A percentile compares a stretch with the other conserved stretches of the same genome.
These are phyloP conservation scores for Hydropsyche betteni DNA, from an alignment of 2,888 invertebrate genomes.

Conservation along the genomic window DNA sequence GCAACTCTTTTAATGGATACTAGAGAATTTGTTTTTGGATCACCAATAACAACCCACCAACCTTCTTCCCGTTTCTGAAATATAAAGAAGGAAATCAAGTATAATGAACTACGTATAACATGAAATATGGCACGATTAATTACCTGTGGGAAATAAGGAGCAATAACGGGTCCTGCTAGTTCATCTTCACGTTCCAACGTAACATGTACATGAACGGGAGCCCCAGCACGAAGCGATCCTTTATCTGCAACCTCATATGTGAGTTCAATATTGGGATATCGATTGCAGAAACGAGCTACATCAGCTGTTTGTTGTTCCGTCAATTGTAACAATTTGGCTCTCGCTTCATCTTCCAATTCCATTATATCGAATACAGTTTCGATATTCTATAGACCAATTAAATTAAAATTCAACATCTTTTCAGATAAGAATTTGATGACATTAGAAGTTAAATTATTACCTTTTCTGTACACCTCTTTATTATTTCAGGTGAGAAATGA, in stretches of 20 bases:
- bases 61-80: conserved; percentile 87
- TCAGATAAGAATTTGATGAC: neutral
- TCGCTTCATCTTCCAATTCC: conserved; percentile 93
- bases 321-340: conserved; percentile 80
- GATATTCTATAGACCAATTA: conserved; percentile 65
- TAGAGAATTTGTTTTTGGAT: conserved; percentile 91
- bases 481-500: conserved; percentile 88
- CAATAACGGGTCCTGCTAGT: conserved; percentile 94
- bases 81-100: too few species aligned
- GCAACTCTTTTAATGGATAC: conserved; percentile 97
- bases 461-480: conserved; percentile 92
- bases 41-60: conserved; percentile 99
- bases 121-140: conserved; percentile 49
- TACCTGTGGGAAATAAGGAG: conserved; percentile 97
- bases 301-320: conserved; percentile 93
- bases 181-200: conserved; percentile 97
- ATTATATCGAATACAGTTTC: conserved; percentile 96
- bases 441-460: conserved; percentile 57
- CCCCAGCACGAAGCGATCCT: conserved; percentile 72
- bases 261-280: conserved; percentile 98
- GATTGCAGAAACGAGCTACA: conserved; percentile 97
- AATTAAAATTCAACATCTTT: neutral
- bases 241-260: conserved; percentile 80
- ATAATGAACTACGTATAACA: too few species aligned
- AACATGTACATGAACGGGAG: conserved; percentile 87